Evolutionary conservation across 2,888 invertebrate species (phyloP), one percentile per base, ranked within the genome.

Genomic region (Ischnura elegans): DNA sequence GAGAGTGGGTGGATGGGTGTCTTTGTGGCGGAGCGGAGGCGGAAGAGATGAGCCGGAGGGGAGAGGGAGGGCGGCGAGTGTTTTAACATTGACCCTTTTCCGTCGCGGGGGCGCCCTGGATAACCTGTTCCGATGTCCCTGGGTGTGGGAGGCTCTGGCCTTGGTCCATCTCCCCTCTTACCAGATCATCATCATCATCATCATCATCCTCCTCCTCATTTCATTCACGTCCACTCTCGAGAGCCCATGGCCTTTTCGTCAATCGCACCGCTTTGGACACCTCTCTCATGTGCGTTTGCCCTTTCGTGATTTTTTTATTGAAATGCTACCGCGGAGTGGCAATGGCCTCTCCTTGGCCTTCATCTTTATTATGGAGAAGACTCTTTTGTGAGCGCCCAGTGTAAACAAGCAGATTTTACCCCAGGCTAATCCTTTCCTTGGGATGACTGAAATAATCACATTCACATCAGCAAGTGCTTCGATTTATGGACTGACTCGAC

Each of bases 271-370:
- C 90, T 42, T 6, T n/a, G 90, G 90, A 90, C 90, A 66, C 90
- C 43, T 43, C 43, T 61, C 46, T 0, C 25, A 61, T 43, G 90
- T 43, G 90, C 43, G 43, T 90, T 90, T 90, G 90, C 90, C 90
- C 90, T 90, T 90, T 90, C 66, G 90, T 90, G 90, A 47, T 66
- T 66, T 90, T 61, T 87, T 87, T 51, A 47, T 51, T 51, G n/a
- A 16, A 42, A 13, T 43, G 61, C 43, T 76, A 51, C 47, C n/a
- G 43, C 90, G 90, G 87, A 87, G 43, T 61, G 55, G 87, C 87
- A 61, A 87, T 55, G 87, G 87, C 87, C 90, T 61, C 90, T 55
- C 90, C 90, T 90, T 90, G 90, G 47, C 90, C 90, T 90, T 90
- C 90, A 66, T 90, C 61, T 90, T 90, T 90, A 66, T 90, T 90